Evolutionary conservation across 2,888 invertebrate species (phyloP).

Genomic region (Drosophila mercatorum): DNA sequence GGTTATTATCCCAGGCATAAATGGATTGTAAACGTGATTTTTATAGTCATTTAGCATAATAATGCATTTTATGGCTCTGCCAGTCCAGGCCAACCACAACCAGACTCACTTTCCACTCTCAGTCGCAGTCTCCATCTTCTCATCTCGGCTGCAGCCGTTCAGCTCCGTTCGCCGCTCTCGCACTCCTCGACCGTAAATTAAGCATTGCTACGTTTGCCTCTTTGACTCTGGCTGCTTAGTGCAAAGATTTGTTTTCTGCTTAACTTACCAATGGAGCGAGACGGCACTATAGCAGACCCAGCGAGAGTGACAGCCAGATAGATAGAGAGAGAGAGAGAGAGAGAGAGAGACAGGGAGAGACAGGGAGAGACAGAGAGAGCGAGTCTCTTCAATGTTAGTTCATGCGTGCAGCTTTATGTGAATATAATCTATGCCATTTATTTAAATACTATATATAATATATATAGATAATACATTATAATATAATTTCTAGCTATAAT

Average conservation of each 20-base stretch:
- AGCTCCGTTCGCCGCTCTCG: constrained; percentile 5
- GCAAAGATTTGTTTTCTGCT: constrained; percentile 63
- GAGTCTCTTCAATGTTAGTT: neutral
- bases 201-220: constrained; percentile 48
- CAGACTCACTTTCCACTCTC: neutral
- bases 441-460: neutral
- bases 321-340: neutral
- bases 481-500: neutral
- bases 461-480: neutral
- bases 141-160: constrained; percentile 8
- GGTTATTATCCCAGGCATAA: constrained; percentile 83
- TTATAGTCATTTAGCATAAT: constrained; percentile 84
- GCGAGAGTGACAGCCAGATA: neutral
- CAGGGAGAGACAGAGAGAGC: no score
- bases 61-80: constrained; percentile 82
- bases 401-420: neutral
- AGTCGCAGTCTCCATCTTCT: neutral
- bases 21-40: constrained; percentile 84
- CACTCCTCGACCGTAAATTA: constrained; percentile 55
- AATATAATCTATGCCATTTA: neutral
- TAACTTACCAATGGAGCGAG: constrained; percentile 7
- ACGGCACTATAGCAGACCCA: neutral
- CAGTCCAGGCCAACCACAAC: constrained; percentile 42
- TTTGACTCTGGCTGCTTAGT: constrained; percentile 58
- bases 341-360: neutral